These are phyloP conservation scores for Chironomus tepperi DNA, from an alignment of 1,140 invertebrate species.

Conservation along the genomic window DNA sequence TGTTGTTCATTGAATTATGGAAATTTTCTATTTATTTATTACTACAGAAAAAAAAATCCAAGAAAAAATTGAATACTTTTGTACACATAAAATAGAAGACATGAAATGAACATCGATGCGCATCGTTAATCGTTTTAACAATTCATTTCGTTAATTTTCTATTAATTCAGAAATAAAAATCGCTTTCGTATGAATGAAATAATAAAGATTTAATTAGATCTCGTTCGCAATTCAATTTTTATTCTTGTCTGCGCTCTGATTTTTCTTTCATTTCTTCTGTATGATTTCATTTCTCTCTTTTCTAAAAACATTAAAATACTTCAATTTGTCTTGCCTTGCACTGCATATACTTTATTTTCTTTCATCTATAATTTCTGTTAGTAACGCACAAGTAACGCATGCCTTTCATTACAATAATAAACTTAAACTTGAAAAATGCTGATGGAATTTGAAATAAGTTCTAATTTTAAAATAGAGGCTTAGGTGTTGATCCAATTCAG, in stretches of 20 bases:
- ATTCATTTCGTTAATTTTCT: constrained; percentile 19
- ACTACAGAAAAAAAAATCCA: background rate
- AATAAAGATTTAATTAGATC: constrained; percentile 17
- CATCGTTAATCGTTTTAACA: constrained; percentile 21
- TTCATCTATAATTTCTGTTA: background rate
- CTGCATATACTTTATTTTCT: background rate
- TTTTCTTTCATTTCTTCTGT: background rate
- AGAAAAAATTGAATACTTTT: background rate
- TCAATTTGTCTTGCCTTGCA: background rate
- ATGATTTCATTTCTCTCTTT: background rate
- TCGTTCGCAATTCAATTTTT: constrained; percentile 14
- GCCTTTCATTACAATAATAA: no score
- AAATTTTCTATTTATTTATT: background rate
- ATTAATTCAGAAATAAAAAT: background rate
- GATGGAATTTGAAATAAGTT: no score
- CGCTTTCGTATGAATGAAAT: background rate
- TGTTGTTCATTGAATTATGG: background rate
- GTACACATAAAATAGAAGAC: background rate
- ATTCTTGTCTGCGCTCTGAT: background rate
- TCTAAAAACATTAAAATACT: background rate
- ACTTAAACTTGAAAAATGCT: no score
- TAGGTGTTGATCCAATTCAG: no score
- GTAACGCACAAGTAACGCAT: no score
- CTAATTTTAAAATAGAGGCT: no score
- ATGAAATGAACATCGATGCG: background rate